These are phyloP conservation scores for Micrastur ruficollis DNA, from an alignment of 2,797 vertebrate genomes.

Conservation along the genomic window DNA sequence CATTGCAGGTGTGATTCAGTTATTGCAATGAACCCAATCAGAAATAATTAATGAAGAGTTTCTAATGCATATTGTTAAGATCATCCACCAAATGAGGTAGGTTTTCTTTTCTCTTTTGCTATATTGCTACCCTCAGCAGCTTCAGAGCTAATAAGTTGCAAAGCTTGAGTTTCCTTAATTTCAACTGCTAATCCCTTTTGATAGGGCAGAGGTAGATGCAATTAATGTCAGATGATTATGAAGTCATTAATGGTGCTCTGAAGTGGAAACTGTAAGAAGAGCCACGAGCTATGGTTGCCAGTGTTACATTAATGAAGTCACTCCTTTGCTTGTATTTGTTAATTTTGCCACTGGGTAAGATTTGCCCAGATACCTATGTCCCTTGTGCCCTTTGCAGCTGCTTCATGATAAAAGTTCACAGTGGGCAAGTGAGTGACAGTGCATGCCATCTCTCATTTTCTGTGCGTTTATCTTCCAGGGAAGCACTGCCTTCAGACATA, in stretches of 20 bases:
- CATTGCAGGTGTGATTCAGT: slow-evolving; percentile 20
- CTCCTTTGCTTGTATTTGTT: neutral
- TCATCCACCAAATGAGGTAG: slow-evolving; percentile 34
- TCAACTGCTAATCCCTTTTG: neutral
- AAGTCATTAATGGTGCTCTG: neutral
- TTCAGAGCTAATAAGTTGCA: slow-evolving; percentile 62
- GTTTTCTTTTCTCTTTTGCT: slow-evolving; percentile 45
- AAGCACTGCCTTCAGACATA: neutral
- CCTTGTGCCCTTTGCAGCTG: neutral
- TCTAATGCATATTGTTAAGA: slow-evolving; percentile 67
- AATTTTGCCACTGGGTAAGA: neutral
- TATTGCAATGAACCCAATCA: slow-evolving; percentile 55
- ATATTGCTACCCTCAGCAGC: slow-evolving; percentile 61
- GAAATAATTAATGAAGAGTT: slow-evolving; percentile 73
- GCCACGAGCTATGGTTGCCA: neutral
- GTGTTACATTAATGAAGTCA: neutral
- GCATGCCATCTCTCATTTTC: neutral
- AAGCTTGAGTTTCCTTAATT: neutral
- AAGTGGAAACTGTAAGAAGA: slow-evolving; percentile 40
- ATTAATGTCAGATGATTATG: neutral
- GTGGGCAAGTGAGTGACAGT: neutral
- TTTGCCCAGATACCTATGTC: neutral
- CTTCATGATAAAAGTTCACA: neutral
- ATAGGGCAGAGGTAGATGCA: neutral
- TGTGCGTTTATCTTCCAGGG: neutral